These are phyloP conservation scores for Lepidocyrtoides sp. DNA, from an alignment of 2,888 invertebrate species.

Conservation along the genomic window DNA sequence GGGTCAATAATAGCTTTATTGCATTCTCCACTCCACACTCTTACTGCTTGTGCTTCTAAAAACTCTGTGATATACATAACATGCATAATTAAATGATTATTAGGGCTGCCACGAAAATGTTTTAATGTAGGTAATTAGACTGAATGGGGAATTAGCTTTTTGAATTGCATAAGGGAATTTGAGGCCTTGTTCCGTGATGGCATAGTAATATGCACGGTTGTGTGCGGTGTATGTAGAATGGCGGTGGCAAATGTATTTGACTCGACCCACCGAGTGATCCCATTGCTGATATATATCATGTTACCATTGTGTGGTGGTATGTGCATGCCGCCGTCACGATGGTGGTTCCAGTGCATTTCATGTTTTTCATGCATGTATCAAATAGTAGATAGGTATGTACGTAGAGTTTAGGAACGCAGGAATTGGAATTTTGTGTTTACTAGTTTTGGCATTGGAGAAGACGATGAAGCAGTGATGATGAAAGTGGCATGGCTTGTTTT, in stretches of 20 bases:
- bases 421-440: constrained; percentile 13
- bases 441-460: neutral
- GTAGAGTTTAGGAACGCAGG: neutral
- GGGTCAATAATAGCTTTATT: constrained; percentile 80
- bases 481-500: neutral
- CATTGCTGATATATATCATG: constrained; percentile 32
- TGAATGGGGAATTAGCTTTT: constrained; percentile 80
- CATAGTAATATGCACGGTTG: neutral
- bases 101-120: constrained; percentile 77
- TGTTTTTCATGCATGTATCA: neutral
- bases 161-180: constrained; percentile 80
- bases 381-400: neutral
- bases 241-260: constrained; percentile 36
- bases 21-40: constrained; percentile 35
- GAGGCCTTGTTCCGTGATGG: constrained; percentile 72
- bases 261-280: constrained; percentile 36
- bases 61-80: constrained; percentile 58
- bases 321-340: too few species aligned
- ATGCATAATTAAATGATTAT: constrained; percentile 80
- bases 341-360: constrained; percentile 6
- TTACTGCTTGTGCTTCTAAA: neutral
- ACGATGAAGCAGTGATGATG: neutral
- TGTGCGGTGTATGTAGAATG: neutral
- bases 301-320: neutral
- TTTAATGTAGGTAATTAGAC: constrained; percentile 81